These are phyloP conservation scores for Corythornis madagascariensis DNA, from an alignment of 2,113 vertebrate species.

Conservation along the genomic window DNA sequence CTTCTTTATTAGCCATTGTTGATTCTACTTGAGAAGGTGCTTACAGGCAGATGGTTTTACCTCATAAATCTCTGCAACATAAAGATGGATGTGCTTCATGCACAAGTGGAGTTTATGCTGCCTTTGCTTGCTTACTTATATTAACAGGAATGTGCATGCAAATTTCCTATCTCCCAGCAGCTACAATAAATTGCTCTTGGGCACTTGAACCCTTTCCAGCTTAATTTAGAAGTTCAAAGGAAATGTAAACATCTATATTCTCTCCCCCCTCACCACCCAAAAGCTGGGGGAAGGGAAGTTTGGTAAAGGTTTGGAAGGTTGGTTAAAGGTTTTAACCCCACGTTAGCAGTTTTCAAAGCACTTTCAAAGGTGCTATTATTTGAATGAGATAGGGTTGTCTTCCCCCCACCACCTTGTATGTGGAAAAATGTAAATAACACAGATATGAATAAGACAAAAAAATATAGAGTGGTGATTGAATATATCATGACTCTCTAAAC, in stretches of 20 bases:
- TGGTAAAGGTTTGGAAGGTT: neutral
- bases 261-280: neutral
- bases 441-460: neutral
- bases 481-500: neutral
- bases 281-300: neutral
- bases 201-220: neutral
- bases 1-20: neutral
- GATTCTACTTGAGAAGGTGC: neutral
- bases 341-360: neutral
- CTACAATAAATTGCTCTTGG: neutral
- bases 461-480: neutral
- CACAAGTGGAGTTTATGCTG: neutral
- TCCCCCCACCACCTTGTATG: neutral
- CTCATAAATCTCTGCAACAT: neutral
- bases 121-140: neutral
- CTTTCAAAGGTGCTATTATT: neutral
- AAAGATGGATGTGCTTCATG: neutral
- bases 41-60: neutral
- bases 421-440: neutral
- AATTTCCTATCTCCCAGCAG: neutral
- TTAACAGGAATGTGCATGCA: neutral
- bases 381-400: neutral
- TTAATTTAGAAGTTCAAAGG: constrained; percentile 30
- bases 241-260: neutral
- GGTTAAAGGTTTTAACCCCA: neutral